Percentiles rank a stretch among this genome's conserved stretches.
Evolutionary conservation across 2,113 vertebrate species (phyloP).

Genomic region (Rhinolophus sinicus): DNA sequence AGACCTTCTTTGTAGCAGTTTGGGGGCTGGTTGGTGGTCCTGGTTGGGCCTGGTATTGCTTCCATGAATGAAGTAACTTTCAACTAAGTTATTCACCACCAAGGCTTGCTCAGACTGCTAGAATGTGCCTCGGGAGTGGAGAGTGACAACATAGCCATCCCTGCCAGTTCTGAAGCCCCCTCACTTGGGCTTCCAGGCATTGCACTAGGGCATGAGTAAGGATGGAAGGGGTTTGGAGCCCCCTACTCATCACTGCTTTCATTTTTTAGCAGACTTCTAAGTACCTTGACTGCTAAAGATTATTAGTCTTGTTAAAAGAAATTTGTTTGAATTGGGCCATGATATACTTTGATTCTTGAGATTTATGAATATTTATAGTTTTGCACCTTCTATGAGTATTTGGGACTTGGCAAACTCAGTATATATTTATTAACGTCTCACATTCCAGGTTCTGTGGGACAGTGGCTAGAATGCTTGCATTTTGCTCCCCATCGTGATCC

Average conservation of each 20-base stretch:
- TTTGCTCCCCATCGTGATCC: constrained; percentile 7
- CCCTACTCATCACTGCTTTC: constrained; percentile 4
- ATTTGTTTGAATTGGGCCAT: constrained; percentile 51
- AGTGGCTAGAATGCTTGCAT: constrained; percentile 45
- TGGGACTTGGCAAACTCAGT: constrained; percentile 58
- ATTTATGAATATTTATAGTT: constrained; percentile 49
- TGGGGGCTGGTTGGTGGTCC: constrained; percentile 76
- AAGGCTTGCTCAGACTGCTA: constrained; percentile 70
- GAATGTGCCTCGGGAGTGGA: constrained; percentile 63
- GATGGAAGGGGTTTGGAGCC: constrained; percentile 25
- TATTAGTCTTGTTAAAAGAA: constrained; percentile 56
- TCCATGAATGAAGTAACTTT: constrained; percentile 70
- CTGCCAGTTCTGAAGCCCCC: constrained; percentile 27
- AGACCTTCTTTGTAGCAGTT: constrained; percentile 74
- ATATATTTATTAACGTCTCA: constrained; percentile 41
- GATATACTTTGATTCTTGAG: constrained; percentile 47
- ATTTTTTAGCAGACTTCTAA: constrained; percentile 47
- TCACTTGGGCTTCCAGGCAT: neutral
- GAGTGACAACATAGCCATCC: neutral
- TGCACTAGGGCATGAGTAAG: constrained; percentile 38
- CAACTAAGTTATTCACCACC: constrained; percentile 68
- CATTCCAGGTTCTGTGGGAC: constrained; percentile 31
- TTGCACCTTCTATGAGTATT: constrained; percentile 42
- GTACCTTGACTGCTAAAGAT: constrained; percentile 10
- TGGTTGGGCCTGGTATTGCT: constrained; percentile 75